Base-by-base conservation (phyloP, 2,888 invertebrate species). In the Cremastinae sp. region DNA sequence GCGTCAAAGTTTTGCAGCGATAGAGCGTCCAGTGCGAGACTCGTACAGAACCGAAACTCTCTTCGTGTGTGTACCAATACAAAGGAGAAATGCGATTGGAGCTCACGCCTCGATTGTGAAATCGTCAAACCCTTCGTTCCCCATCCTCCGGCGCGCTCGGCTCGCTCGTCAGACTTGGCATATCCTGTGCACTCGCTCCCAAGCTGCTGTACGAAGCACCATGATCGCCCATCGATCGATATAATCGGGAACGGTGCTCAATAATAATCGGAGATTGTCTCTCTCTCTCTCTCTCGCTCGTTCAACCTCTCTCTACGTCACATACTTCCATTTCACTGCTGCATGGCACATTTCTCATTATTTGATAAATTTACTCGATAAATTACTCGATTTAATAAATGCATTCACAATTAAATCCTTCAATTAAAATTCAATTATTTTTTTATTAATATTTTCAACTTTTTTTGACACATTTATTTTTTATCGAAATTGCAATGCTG, bases 201-300 rank as follows among this genome's bases (percentile, higher is more conserved):
- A 69, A 64, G 69, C 53, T 47, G 22, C 20, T 41, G 36, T 56
- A 61, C 43, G 47, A 71, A 54, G 65, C 64, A 56, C 56, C 62
- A 28, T 45, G 43, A 51, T 38, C 64, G 69, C 34, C 71, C 62
- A 62, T 79, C 80, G 82, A 84, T 85, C 84, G 80, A 85, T 84
- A 84, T 84, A 81, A 81, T 78, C 80, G 80, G 78, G 79, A 78
- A 80, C 81, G 81, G 82, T 84, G 84, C 82, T 84, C 82, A 81
- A 85, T 82, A 28, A 83, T 81, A 80, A 83, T 84, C 78, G 79
- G 79, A 81, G 81, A 82, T 81, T n/a, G n/a, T n/a, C 80, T 80
- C 75, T 69, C 65, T 73, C 76, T 76, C 68, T 28, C 28, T 28
- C 28, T 28, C 28, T 28, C 28, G 2, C 28, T 28, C 28, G 2